Evolutionary conservation across 2,888 invertebrate genomes (phyloP), one percentile per base, ranked within the genome.

Genomic region (Melolontha melolontha): DNA sequence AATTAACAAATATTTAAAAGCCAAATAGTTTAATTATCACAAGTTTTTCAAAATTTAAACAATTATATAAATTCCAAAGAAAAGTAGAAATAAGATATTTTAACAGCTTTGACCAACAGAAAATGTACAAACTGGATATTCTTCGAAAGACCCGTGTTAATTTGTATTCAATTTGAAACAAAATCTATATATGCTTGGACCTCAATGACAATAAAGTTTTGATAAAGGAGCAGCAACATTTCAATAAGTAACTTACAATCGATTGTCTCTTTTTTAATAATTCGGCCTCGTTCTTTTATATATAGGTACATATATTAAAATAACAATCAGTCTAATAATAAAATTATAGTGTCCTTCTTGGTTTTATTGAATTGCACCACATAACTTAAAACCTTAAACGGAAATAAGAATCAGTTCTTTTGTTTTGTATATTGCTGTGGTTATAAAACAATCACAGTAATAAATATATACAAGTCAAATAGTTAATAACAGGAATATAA

Each of bases 241-340:
- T 68, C 68, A 68, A 68, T 68, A 68, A 68, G 68, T 68, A 68
- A 68, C 64, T 67, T 63, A 54, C 63, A 67, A 42, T 27, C 8
- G 65, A 68, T 68, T 65, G 68, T 67, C 67, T 47, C 47, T 50
- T 22, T 44, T 55, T 57, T 40, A 22, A 7, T 17, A 57, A 27
- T 44, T 22, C 16, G 41, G 27, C 12, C 39, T 39, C 14, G 12
- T 8, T 55, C 4, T 4, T 5, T 29, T 29, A 29, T 29, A 29
- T 29, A 29, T 29, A 5, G 4, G 6, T 29, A 29, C 29, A 29
- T 29, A 29, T 29, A 29, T 29, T 29, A 29, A 55, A 55, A 41
- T 41, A 55, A 11, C 17, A 11, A 40, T 55, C 55, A 40, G 40
- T 40, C 55, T 34, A 55, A 22, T 55, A 17, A 16, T 63, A 51